Evolutionary conservation across 2,797 vertebrate genomes (phyloP), one percentile per base, ranked within the genome.

Genomic region (Microhierax caerulescens): DNA sequence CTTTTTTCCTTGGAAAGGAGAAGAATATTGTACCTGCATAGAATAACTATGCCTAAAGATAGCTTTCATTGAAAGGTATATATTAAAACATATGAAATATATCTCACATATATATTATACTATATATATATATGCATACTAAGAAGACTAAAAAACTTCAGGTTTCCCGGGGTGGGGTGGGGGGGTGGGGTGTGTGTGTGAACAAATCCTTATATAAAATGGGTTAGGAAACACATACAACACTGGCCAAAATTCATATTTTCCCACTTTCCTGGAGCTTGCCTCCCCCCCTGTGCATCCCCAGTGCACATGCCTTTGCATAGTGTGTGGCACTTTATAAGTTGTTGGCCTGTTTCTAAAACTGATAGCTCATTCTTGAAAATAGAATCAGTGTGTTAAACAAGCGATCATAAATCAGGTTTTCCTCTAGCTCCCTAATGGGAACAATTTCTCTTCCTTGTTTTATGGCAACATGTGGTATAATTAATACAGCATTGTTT

Each of bases 251-350:
- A 45, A 59, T 34, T 45, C 3, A 13, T n/a, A 36, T 73, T 30
- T 67, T 34, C 18, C 28, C 20, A 43, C 18, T 43, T 43, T 43
- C 41, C 16, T 18, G 50, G 27, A 4, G 9, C n/a, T 54, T 54
- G 4, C 60, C 19, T 34, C 39, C 21, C 11, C 12, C 5, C 3
- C 2, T 2, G 36, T 3, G 1, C 0, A 2, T 12, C 32, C 4
- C 39, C 4, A 8, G 20, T 20, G 10, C 9, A 28, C 11, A 22
- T 28, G 7, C 16, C 23, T 61, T 73, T 61, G 32, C 5, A 74
- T 74, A 50, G 11, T 21, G 9, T 36, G n/a, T 36, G 32, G 22
- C 27, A 59, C 10, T 13, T 61, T 85, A 7, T 41, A 65, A 50
- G 4, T 34, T 60, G 13, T 30, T 69, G 21, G 13, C 2, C 12